Percentiles rank a stretch among this genome's conserved stretches.
Evolutionary conservation across 2,888 invertebrate species (phyloP).

Genomic region (Cataglyphis livida): DNA sequence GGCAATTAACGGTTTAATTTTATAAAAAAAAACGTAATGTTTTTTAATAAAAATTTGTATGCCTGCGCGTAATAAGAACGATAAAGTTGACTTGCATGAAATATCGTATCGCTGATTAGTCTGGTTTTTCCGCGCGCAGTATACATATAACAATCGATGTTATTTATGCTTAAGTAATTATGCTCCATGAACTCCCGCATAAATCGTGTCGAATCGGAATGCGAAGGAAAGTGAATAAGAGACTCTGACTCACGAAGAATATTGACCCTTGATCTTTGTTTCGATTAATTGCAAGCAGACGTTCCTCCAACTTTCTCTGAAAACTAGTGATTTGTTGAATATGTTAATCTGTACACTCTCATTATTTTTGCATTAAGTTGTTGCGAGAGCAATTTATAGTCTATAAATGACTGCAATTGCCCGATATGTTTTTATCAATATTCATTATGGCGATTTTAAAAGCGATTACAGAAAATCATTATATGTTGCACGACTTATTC

Average conservation of each 20-base stretch:
- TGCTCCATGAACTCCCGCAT: not conserved
- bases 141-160: conserved; percentile 12
- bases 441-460: conserved; percentile 8
- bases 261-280: conserved; percentile 47
- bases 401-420: not conserved
- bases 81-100: conserved; percentile 60
- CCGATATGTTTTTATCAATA: not conserved
- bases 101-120: conserved; percentile 69
- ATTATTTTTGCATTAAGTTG: conserved; percentile 36
- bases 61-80: not conserved
- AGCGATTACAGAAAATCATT: not conserved
- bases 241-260: conserved; percentile 17
- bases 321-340: conserved; percentile 41
- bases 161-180: conserved; percentile 45
- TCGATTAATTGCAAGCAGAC: conserved; percentile 50
- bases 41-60: conserved; percentile 6
- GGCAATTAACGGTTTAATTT: conserved; percentile 57
- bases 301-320: conserved; percentile 34
- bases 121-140: conserved; percentile 54
- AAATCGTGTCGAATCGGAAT: conserved; percentile 8
- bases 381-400: conserved; percentile 19
- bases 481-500: conserved; percentile 2
- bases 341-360: conserved; percentile 27
- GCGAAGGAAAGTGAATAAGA: conserved; percentile 44
- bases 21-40: conserved; percentile 39